Percentiles rank a stretch among this genome's conserved stretches.
These are phyloP conservation scores for Orius laevigatus DNA, from an alignment of 1,140 invertebrate species.

Conservation along the genomic window DNA sequence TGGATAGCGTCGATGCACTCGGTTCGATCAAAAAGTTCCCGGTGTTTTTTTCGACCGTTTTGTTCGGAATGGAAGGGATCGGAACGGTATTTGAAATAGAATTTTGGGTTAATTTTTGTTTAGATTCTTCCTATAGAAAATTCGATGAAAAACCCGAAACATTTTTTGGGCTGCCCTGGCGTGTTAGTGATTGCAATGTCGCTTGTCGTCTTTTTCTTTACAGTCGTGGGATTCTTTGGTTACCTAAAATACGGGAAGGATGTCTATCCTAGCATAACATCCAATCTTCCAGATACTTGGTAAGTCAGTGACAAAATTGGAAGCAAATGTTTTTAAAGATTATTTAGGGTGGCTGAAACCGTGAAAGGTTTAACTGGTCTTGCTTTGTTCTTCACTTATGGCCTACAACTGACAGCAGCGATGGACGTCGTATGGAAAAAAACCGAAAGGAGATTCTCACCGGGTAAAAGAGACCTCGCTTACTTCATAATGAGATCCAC, in stretches of 20 bases:
- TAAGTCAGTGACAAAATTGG: conserved; percentile 30
- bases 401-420: conserved; percentile 88
- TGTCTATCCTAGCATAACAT: conserved; percentile 50
- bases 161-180: conserved; percentile 64
- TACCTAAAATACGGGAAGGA: conserved; percentile 57
- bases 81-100: conserved; percentile 35
- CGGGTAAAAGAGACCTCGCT: neutral
- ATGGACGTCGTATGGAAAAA: conserved; percentile 76
- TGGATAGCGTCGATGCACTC: conserved; percentile 4
- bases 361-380: conserved; percentile 80
- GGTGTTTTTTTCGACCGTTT: conserved; percentile 36
- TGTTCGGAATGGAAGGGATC: conserved; percentile 65
- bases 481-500: conserved; percentile 12
- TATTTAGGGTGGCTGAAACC: conserved; percentile 46
- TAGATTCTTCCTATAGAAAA: conserved; percentile 51
- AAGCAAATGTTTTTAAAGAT: neutral
- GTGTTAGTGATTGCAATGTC: conserved; percentile 77
- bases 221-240: conserved; percentile 74
- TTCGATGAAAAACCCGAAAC: conserved; percentile 64
- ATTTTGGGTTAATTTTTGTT: neutral
- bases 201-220: conserved; percentile 64
- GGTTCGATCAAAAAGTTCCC: conserved; percentile 17
- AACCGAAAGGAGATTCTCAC: conserved; percentile 27
- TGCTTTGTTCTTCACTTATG: conserved; percentile 82
- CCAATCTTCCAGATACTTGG: conserved; percentile 50